Evolutionary conservation across 2,888 invertebrate species (phyloP), one percentile per base, ranked within the genome.

Genomic region (Aplocera efformata): DNA sequence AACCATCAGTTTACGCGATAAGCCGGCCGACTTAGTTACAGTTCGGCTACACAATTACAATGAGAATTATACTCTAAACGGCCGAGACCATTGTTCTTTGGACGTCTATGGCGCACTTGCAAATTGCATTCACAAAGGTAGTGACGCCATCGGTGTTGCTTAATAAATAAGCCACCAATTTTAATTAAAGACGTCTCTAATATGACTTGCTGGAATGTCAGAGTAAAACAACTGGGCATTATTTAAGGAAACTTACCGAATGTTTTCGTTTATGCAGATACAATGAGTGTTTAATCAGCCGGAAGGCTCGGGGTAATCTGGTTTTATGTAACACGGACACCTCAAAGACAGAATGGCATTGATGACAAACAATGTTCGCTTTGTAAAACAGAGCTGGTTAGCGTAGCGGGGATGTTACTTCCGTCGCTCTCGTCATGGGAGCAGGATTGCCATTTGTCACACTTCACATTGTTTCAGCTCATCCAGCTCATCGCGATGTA

Each of bases 1-100:
- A 44, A 66, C 69, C 63, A 64, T 60, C 56, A 58, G 63, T 63
- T 61, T 56, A 60, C 60, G 56, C 61, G 72, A 70, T 70, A 70
- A 68, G 67, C 50, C 37, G 34, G 26, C 23, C 25, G 45, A 47
- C 57, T 49, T 46, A 50, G 47, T 48, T 49, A 54, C 42, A 48
- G 42, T 49, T 48, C 41, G 51, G 30, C 55, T 58, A 50, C 55
- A 47, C 62, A 58, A 58, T 59, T 61, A 66, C 67, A 69, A 64
- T 60, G 57, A 56, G 57, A 69, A 58, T 68, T 64, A 67, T 63
- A 65, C 59, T 63, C 66, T 63, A 65, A 63, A 54, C 62, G 60
- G 62, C 59, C 58, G 45, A 48, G 48, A 58, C 65, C 61, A 68
- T 72, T 72, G 71, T 69, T 71, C 67, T 56, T 56, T 35, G 32